phyloP scores from a whole-genome alignment of 2,113 vertebrate species.

The Oryzias woworae region DNA sequence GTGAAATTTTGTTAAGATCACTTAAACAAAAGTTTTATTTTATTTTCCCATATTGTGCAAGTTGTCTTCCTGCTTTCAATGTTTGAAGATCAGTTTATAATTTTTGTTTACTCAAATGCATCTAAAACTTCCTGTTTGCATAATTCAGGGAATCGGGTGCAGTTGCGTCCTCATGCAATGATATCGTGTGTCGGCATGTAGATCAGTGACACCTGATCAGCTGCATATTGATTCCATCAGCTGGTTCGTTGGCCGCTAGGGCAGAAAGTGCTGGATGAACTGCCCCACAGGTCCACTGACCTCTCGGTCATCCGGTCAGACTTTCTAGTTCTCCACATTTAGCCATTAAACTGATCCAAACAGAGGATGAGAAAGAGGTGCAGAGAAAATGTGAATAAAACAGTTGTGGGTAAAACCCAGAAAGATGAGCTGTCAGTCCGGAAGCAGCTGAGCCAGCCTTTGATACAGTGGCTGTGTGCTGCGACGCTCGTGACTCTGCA shows the following conservation, averaged over 20 bases:
- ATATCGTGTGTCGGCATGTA: conserved; percentile 52
- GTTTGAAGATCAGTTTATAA: too few relatives aligned
- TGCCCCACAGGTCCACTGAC: conserved; percentile 28
- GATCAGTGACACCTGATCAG: conserved; percentile 61
- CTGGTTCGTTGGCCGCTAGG: conserved; percentile 49
- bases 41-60: too few relatives aligned
- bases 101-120: too few relatives aligned
- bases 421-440: conserved; percentile 35
- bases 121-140: too few relatives aligned
- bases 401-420: conserved; percentile 49
- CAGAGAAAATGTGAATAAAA: neutral
- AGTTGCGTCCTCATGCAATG: neutral
- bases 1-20: too few relatives aligned
- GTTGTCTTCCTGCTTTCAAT: too few relatives aligned
- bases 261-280: conserved; percentile 9
- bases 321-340: neutral
- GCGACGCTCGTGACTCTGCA: conserved; percentile 58
- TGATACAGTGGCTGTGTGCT: conserved; percentile 33
- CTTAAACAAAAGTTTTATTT: too few relatives aligned
- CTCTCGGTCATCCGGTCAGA: conserved; percentile 6
- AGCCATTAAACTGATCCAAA: neutral
- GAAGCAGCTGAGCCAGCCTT: conserved; percentile 68
- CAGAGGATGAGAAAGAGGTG: rapidly evolving
- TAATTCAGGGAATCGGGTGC: too few relatives aligned
- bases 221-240: conserved; percentile 57